These are phyloP conservation scores for Balearica regulorum DNA, from an alignment of 2,797 vertebrate species.

Conservation along the genomic window DNA sequence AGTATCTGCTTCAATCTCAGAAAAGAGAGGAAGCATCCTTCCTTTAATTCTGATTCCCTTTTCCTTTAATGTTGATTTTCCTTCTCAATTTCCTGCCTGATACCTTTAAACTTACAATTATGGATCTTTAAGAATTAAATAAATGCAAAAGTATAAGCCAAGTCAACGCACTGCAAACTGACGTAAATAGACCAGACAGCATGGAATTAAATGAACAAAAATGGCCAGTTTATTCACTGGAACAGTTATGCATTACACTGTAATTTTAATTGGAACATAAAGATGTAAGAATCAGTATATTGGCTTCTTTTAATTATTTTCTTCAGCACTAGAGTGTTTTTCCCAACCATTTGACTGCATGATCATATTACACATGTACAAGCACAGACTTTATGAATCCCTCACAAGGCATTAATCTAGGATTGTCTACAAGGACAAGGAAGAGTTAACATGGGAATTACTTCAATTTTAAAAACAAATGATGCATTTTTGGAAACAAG, in stretches of 20 bases:
- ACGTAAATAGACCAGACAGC: slow-evolving; percentile 29
- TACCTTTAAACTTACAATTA: not conserved
- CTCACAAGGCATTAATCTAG: slow-evolving; percentile 64
- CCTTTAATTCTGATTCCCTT: not conserved
- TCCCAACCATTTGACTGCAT: slow-evolving; percentile 65
- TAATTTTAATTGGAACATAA: slow-evolving; percentile 73
- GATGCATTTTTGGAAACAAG: slow-evolving; percentile 57
- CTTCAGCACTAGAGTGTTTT: slow-evolving; percentile 68
- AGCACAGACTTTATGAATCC: slow-evolving; percentile 65
- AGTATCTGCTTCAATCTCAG: not conserved
- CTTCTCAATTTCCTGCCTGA: not conserved
- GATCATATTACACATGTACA: slow-evolving; percentile 67
- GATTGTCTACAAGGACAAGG: slow-evolving; percentile 67
- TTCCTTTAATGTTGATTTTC: not conserved
- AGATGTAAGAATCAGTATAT: slow-evolving; percentile 68
- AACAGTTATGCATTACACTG: slow-evolving; percentile 76
- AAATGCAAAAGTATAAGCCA: not conserved
- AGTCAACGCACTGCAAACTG: not conserved
- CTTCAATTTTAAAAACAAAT: slow-evolving; percentile 66
- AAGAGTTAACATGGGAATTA: slow-evolving; percentile 61
- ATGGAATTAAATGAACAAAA: slow-evolving; percentile 74
- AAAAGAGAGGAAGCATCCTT: not conserved
- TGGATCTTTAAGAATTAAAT: not conserved
- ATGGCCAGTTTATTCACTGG: slow-evolving; percentile 78
- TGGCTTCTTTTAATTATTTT: slow-evolving; percentile 64